Evolutionary conservation across 1,140 invertebrate genomes (phyloP), one percentile per base, ranked within the genome.

Genomic region (Melitaea cinxia): DNA sequence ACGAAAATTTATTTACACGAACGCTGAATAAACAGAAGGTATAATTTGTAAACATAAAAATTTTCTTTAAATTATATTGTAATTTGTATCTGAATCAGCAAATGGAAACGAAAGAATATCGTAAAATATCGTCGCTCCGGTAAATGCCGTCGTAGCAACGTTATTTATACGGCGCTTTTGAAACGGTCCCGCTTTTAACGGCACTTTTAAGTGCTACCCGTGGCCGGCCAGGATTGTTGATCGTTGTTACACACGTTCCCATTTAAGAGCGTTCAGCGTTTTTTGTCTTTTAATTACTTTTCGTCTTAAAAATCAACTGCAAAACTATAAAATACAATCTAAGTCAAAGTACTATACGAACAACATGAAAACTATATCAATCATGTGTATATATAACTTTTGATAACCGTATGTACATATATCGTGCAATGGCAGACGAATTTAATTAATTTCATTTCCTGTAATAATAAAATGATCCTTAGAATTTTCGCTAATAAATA

Each of bases 81-180:
- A 54, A 54, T 53, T 53, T 30, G 50, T 53, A 55, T 37, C 30
- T 47, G 57, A 79, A 77, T 78, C 77, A 72, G 73, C 65, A 76
- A 85, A 75, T 79, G 74, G 74, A 77, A 85, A 85, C 78, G 75
- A 85, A 81, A 79, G 73, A 81, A 82, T 80, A 84, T 78, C 73
- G 77, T 80, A 77, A 80, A 82, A 87, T 83, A 82, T 80, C 70
- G 79, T 80, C 77, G 72, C 73, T 70, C 78, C 75, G 73, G 75
- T 86, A 86, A 85, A 83, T 75, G 77, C 78, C 81, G 72, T 75
- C 73, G 75, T 75, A 59, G 45, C 69, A 75, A 78, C 73, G 83
- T 87, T 87, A 88, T 89, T 89, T 89, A 88, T 88, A 85, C 73
- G 81, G 64, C 59, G 80, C 82, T 83, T 85, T 88, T 82, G 80